A percentile compares a stretch with the other conserved stretches of the same genome.
These are phyloP conservation scores for Harmothoe impar DNA, from an alignment of 2,888 invertebrate species.

Conservation along the genomic window DNA sequence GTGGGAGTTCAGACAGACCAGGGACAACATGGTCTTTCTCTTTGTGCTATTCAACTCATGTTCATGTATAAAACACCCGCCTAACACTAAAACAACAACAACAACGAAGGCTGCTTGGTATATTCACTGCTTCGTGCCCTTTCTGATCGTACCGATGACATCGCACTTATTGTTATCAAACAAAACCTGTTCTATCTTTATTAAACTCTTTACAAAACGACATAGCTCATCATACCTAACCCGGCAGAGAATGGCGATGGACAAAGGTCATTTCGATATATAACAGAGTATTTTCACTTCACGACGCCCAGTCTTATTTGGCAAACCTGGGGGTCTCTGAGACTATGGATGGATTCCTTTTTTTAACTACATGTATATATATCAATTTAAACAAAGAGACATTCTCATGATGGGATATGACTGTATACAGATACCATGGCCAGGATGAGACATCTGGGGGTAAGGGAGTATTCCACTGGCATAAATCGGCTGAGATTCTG, in stretches of 20 bases:
- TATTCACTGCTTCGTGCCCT: no score
- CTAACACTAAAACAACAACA: neutral
- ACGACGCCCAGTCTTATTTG: neutral
- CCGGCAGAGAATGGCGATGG: neutral
- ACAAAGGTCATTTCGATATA: neutral
- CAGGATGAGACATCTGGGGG: neutral
- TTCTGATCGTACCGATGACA: no score
- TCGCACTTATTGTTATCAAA: neutral
- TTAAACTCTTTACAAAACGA: neutral
- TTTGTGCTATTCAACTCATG: neutral
- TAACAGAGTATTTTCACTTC: neutral
- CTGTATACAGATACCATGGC: neutral
- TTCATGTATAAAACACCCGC: neutral
- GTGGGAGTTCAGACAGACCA: neutral
- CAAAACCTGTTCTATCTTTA: neutral
- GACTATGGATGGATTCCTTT: constrained; percentile 23
- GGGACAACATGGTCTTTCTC: neutral
- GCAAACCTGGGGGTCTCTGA: neutral
- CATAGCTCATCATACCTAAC: neutral
- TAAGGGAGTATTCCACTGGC: no score
- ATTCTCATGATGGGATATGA: constrained; percentile 5
- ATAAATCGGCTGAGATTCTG: no score
- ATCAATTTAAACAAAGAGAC: neutral
- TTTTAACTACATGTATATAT: neutral
- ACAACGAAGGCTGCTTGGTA: no score